These are phyloP conservation scores for Andrena praecox DNA, from an alignment of 2,888 invertebrate genomes.

Conservation along the genomic window DNA sequence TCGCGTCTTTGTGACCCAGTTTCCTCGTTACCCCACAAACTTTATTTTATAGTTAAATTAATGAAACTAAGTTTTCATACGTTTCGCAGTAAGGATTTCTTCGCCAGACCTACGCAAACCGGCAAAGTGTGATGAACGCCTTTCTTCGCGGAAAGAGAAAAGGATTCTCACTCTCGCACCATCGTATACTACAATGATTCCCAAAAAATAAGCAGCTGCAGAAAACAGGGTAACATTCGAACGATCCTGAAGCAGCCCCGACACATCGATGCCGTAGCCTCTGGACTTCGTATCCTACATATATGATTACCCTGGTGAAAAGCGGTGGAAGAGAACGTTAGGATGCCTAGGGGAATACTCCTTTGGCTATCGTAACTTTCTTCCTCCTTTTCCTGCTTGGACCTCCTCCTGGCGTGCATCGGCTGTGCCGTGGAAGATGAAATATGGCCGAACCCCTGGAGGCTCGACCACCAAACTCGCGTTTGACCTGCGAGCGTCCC, in stretches of 20 bases:
- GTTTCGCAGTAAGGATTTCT: not conserved
- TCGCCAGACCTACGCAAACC: not conserved
- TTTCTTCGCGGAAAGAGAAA: not conserved
- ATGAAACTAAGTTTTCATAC: not conserved
- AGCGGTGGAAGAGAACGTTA: constrained; percentile 48
- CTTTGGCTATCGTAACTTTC: constrained; percentile 59
- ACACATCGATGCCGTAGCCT: constrained; percentile 31
- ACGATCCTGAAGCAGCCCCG: not conserved
- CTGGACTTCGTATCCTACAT: constrained; percentile 44
- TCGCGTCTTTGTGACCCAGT: constrained; percentile 5
- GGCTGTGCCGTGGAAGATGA: constrained; percentile 53
- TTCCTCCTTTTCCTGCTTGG: constrained; percentile 34
- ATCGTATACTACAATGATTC: not conserved
- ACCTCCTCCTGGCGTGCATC: constrained; percentile 49
- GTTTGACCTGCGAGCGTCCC: constrained; percentile 36
- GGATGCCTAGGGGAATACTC: constrained; percentile 60
- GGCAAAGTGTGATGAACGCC: too few relatives aligned
- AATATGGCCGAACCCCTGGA: constrained; percentile 57
- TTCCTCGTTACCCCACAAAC: constrained; percentile 8
- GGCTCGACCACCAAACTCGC: constrained; percentile 30
- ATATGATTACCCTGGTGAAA: constrained; percentile 54
- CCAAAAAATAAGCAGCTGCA: not conserved
- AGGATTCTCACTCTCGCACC: not conserved
- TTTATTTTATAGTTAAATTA: constrained; percentile 1
- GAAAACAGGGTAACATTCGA: not conserved